A percentile compares a stretch with the other conserved stretches of the same genome.
phyloP scores from a whole-genome alignment of 2,888 invertebrate genomes.

The Chrysomela aeneicollis region DNA sequence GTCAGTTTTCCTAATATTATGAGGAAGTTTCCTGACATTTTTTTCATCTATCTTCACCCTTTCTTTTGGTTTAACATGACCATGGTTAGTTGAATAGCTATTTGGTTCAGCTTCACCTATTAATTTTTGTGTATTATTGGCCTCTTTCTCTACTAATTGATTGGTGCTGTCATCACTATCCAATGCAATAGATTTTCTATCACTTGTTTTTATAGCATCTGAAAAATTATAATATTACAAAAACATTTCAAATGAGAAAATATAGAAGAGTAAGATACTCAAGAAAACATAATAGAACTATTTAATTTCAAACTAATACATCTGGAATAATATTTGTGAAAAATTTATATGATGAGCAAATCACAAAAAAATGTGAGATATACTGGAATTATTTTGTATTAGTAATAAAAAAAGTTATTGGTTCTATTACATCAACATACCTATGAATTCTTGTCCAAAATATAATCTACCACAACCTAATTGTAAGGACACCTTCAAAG shows the following conservation, averaged over 20 bases:
- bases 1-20: not conserved
- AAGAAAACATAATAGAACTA: too few relatives aligned
- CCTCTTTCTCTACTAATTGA: constrained; percentile 17
- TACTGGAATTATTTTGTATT: too few relatives aligned
- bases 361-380: not conserved
- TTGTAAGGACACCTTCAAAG: constrained; percentile 61
- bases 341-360: not conserved
- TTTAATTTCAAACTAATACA: too few relatives aligned
- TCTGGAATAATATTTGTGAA: too few relatives aligned
- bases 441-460: constrained; percentile 64
- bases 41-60: not conserved
- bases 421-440: constrained; percentile 51
- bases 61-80: not conserved
- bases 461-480: constrained; percentile 63
- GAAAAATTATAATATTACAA: constrained; percentile 30
- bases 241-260: not conserved
- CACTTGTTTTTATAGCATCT: constrained; percentile 50
- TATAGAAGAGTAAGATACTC: too few relatives aligned
- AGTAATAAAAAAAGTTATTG: not conserved
- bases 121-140: constrained; percentile 12
- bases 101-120: not conserved
- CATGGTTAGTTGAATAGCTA: not conserved
- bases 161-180: constrained; percentile 42
- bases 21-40: not conserved
- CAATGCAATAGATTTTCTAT: constrained; percentile 34